Percentiles rank a stretch among this genome's conserved stretches.
Conservation (phyloP, 2,113 vertebrate species). For the Rhinolophus sinicus region DNA sequence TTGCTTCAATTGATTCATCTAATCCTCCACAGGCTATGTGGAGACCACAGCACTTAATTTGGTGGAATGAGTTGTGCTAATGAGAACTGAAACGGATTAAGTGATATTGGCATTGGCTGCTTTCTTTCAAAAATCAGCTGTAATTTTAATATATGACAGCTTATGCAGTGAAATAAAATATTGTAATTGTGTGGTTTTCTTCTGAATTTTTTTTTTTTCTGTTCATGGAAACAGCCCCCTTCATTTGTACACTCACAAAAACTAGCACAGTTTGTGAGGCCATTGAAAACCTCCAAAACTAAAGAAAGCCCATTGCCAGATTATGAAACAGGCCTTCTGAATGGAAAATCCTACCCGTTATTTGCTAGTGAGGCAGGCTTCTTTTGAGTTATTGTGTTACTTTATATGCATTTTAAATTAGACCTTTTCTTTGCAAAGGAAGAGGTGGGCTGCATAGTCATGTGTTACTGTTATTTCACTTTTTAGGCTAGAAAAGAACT, state of each 20-base stretch:
- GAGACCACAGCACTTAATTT: constrained; percentile 77
- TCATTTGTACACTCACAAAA: not conserved
- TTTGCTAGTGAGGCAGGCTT: not conserved
- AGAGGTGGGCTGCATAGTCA: not conserved
- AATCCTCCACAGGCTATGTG: constrained; percentile 6
- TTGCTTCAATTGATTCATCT: constrained; percentile 58
- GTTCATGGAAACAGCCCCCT: not conserved
- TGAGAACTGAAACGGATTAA: constrained; percentile 74
- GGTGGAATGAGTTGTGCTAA: constrained; percentile 73
- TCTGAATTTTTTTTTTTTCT: constrained; percentile 36
- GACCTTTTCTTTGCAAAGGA: not conserved
- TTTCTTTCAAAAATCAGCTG: constrained; percentile 70
- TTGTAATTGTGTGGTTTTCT: constrained; percentile 15
- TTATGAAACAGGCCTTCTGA: constrained; percentile 27
- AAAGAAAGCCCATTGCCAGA: not conserved
- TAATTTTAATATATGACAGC: constrained; percentile 53
- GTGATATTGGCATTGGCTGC: not conserved
- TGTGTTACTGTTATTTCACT: not conserved
- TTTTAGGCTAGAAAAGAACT: not conserved
- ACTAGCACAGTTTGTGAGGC: not conserved
- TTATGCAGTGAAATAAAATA: constrained; percentile 63
- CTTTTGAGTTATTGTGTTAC: not conserved
- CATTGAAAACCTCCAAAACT: constrained; percentile 23
- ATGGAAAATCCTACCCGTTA: not conserved
- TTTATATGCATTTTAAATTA: constrained; percentile 16